Evolutionary conservation across 1,140 invertebrate genomes (phyloP).

Genomic region (Stenopsyche tienmushanensis): DNA sequence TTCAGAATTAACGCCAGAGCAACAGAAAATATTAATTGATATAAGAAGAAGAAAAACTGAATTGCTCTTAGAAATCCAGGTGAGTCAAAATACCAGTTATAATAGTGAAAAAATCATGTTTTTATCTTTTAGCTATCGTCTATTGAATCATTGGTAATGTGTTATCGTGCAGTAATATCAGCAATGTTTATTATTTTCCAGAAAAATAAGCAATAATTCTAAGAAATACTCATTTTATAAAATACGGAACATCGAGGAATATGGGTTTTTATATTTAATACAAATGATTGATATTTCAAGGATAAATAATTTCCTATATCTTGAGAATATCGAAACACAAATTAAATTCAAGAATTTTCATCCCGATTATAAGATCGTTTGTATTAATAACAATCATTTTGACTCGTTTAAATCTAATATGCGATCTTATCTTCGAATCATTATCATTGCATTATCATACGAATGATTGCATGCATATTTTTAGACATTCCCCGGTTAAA

Average conservation of each 20-base stretch:
- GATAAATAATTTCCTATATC: too few relatives aligned
- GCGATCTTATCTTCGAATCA: not conserved
- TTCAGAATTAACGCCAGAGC: conserved; percentile 88
- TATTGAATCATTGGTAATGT: not conserved
- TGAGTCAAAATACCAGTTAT: conserved; percentile 51
- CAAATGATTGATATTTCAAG: too few relatives aligned
- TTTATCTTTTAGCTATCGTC: not conserved
- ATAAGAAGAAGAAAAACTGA: conserved; percentile 88
- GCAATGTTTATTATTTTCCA: too few relatives aligned
- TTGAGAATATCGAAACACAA: too few relatives aligned
- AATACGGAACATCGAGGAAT: not conserved
- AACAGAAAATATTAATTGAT: conserved; percentile 86
- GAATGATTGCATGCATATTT: not conserved
- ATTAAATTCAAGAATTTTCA: not conserved
- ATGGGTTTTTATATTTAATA: not conserved
- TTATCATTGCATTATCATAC: not conserved
- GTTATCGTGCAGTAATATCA: too few relatives aligned
- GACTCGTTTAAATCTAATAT: not conserved
- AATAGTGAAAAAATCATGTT: not conserved
- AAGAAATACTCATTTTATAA: too few relatives aligned
- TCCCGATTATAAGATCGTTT: not conserved
- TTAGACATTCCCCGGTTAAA: not conserved
- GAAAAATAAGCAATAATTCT: too few relatives aligned
- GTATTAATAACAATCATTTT: not conserved
- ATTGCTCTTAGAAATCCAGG: conserved; percentile 89